These are phyloP conservation scores for Valencia hispanica DNA, from an alignment of 2,797 vertebrate genomes.

Conservation along the genomic window DNA sequence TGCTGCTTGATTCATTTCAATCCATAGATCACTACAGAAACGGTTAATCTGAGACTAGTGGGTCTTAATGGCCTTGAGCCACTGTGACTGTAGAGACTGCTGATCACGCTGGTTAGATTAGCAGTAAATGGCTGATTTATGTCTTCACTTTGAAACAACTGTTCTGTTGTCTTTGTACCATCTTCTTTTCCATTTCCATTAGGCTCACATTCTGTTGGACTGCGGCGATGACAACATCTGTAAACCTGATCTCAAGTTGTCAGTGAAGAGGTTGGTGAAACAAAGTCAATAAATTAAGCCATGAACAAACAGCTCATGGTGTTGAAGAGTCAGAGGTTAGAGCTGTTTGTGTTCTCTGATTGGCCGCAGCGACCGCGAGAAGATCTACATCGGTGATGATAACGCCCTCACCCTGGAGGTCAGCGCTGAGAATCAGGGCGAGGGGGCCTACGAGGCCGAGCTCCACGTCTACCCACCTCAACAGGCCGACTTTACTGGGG, in stretches of 20 bases:
- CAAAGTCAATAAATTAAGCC: neutral
- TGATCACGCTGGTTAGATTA: neutral
- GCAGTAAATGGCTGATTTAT: neutral
- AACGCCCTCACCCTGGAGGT: conserved; percentile 91
- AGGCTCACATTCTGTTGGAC: conserved; percentile 95
- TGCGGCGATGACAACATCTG: conserved; percentile 96
- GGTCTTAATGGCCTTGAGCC: neutral
- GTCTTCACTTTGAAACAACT: neutral
- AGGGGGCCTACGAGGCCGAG: conserved; percentile 96
- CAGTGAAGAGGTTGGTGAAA: conserved; percentile 83
- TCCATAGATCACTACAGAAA: no score
- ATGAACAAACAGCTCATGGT: no score
- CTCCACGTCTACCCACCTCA: conserved; percentile 87
- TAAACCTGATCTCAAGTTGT: conserved; percentile 89
- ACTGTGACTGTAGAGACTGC: neutral
- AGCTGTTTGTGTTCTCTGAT: neutral
- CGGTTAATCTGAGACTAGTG: neutral
- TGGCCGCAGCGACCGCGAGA: conserved; percentile 85
- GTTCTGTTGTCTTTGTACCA: no score
- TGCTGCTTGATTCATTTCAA: neutral
- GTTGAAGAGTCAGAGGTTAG: neutral
- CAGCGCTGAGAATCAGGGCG: conserved; percentile 89
- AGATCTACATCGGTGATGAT: conserved; percentile 94
- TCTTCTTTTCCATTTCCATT: neutral
- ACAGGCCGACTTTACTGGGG: conserved; percentile 93